Evolutionary conservation across 2,888 invertebrate genomes (phyloP).

Genomic region (Mesorhabditis spiculigera): DNA sequence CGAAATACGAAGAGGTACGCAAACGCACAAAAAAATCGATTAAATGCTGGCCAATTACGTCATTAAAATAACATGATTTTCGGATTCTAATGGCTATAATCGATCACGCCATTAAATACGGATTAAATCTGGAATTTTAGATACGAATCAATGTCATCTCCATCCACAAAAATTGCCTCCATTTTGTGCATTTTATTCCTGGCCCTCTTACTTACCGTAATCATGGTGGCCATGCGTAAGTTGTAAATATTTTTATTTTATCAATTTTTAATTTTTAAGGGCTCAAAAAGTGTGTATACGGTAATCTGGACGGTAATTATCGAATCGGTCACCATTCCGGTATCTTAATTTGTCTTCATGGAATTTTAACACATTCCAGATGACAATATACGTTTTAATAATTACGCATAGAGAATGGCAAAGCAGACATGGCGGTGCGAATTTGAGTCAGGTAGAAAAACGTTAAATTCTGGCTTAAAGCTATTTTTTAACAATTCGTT

Average conservation of each 20-base stretch:
- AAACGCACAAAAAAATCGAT: too few relatives aligned
- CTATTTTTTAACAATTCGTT: too few relatives aligned
- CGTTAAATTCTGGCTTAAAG: too few relatives aligned
- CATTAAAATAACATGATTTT: too few relatives aligned
- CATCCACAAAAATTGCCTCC: conserved; percentile 3
- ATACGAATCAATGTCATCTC: neutral
- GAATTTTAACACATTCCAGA: neutral
- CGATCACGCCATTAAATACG: too few relatives aligned
- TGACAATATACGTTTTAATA: neutral
- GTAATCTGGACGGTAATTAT: neutral
- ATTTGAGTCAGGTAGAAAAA: neutral
- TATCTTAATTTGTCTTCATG: neutral
- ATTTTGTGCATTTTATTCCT: neutral
- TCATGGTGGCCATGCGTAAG: too few relatives aligned
- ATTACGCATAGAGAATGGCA: neutral
- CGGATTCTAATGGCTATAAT: too few relatives aligned
- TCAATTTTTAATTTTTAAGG: neutral
- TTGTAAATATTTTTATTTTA: too few relatives aligned
- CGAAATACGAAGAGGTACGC: neutral
- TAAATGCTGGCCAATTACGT: too few relatives aligned
- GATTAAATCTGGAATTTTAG: too few relatives aligned
- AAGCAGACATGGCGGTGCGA: neutral
- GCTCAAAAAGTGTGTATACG: neutral
- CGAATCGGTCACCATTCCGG: neutral
- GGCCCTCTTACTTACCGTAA: too few relatives aligned